Evolutionary conservation across 2,113 vertebrate genomes (phyloP).

Genomic region (Pitta sordida): DNA sequence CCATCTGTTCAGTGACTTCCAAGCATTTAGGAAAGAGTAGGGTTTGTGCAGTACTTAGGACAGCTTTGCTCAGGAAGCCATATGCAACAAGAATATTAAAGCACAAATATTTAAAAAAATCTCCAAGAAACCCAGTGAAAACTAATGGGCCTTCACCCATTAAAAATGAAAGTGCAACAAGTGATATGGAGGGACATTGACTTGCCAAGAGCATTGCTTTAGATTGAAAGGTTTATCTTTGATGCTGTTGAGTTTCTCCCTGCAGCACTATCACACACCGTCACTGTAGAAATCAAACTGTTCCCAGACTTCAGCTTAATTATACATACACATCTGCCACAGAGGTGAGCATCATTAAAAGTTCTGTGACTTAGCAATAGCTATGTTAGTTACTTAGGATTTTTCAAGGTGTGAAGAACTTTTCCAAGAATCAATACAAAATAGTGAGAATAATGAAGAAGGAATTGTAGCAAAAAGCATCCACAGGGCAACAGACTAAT

Average conservation of each 20-base stretch:
- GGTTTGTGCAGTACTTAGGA: not conserved
- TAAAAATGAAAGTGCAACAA: not conserved
- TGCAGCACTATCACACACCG: rapidly evolving
- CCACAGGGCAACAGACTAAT: not conserved
- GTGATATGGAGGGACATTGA: not conserved
- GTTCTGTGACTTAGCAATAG: not conserved
- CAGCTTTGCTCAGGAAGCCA: not conserved
- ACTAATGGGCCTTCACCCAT: not conserved
- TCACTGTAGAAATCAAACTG: not conserved
- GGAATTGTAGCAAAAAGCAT: not conserved
- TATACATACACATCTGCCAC: not conserved
- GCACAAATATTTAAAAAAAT: not conserved
- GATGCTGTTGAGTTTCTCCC: not conserved
- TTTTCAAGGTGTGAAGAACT: not conserved
- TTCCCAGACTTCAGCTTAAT: not conserved
- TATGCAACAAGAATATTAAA: not conserved
- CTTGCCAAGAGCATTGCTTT: not conserved
- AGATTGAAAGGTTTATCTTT: not conserved
- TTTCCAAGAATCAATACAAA: not conserved
- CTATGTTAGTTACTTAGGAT: not conserved
- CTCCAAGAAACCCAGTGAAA: not conserved
- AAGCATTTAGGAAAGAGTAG: not conserved
- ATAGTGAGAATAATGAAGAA: not conserved
- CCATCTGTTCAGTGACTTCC: constrained; percentile 44
- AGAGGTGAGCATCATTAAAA: not conserved